These are phyloP conservation scores for Zeugodacus cucurbitae DNA, from an alignment of 1,140 invertebrate species.

Conservation along the genomic window DNA sequence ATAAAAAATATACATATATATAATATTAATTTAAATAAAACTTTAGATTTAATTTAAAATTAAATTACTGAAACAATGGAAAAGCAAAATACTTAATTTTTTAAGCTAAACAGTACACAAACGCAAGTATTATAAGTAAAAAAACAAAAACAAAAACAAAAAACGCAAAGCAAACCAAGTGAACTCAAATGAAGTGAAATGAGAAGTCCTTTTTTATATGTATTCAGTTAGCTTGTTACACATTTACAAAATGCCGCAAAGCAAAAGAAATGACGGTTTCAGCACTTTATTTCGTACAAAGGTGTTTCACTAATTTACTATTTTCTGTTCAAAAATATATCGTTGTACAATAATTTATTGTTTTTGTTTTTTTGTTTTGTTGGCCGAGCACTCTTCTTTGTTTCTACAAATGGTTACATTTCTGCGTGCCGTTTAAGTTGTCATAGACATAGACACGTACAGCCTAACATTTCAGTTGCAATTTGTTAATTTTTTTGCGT, in stretches of 20 bases:
- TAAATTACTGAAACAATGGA: background rate
- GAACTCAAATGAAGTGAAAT: background rate
- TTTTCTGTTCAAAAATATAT: background rate
- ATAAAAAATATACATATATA: background rate
- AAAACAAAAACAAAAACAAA: background rate
- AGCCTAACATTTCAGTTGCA: background rate
- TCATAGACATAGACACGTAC: background rate
- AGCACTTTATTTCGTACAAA: background rate
- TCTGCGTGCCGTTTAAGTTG: background rate
- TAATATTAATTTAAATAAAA: conserved; percentile 16
- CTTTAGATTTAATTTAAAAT: conserved; percentile 27
- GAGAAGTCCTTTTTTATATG: background rate
- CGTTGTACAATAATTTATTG: background rate
- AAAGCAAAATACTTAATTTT: conserved; percentile 35
- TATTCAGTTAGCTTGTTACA: background rate
- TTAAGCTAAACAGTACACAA: conserved; percentile 37
- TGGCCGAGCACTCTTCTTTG: background rate
- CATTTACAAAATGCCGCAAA: background rate
- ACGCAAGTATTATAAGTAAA: conserved; percentile 41
- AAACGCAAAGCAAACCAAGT: background rate
- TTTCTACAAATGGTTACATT: background rate
- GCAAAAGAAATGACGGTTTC: background rate
- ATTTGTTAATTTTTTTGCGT: background rate
- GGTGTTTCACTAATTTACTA: background rate
- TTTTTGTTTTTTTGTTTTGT: background rate